Base-by-base conservation (phyloP, 2,888 invertebrate species). In the Cephonodes hylas region DNA sequence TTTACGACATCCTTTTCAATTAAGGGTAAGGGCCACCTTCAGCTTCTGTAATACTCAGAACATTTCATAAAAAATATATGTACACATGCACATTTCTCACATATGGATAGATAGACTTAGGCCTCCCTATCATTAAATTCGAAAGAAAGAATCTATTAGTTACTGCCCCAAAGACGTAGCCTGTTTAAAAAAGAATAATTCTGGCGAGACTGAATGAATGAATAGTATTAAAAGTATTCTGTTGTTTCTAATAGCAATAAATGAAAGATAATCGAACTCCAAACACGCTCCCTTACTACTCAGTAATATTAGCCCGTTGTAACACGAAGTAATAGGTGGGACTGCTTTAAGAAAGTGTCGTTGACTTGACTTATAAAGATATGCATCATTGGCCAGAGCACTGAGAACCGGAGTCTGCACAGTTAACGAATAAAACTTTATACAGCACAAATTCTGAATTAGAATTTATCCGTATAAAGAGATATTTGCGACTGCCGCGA, bases 321-420 rank as follows among this genome's bases (percentile, higher is more conserved):
- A 53, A 53, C 27, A 18, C 27, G 46, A 31, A 53, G 53, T 18
- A 53, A 53, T 53, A 53, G 15, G 42, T 42, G 20, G 53, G 27
- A 53, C 27, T 53, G 48, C 48, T 31, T n/a, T 23, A 23, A 31
- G 53, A 53, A 10, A 53, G 31, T 53, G 53, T 53, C 53, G 31
- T 53, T 53, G 53, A 53, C 53, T 53, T 53, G n/a, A 27, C 31
- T 15, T 53, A 31, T 53, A 31, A 27, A 45, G 53, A 53, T 53
- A 53, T 53, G 53, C 53, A 53, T 53, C 53, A 31, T 8, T 53
- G 53, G 31, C 18, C 53, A 53, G 18, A 15, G 27, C 27, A 53
- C 18, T 27, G 18, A 8, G 53, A 38, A n/a, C 31, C 27, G 2
- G 45, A 13, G 27, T 3, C 13, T 4, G 15, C 15, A 15, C 48